Evolutionary conservation across 2,888 invertebrate genomes (phyloP), one percentile per base, ranked within the genome.

Genomic region (Malthinus flaveolus): DNA sequence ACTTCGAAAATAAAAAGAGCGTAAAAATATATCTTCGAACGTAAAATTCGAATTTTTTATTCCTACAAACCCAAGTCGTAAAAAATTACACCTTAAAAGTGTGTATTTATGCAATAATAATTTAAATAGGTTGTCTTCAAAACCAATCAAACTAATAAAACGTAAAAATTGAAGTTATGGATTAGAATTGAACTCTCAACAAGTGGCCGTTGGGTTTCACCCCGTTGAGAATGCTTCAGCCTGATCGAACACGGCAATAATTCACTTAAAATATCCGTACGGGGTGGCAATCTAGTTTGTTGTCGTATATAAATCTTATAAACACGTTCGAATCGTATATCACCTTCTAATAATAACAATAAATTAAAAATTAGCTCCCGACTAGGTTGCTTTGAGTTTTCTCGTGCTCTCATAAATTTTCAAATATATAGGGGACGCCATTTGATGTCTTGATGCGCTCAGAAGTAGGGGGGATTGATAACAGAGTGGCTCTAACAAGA

Each of bases 241-340:
- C 58, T 61, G 57, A 63, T 58, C 58, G 61, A 61, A 53, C 63
- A 63, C 59, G 58, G 56, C 53, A 58, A 63, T 61, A 63, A 61
- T 60, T 63, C 63, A 61, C 61, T 61, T 61, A 63, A 61, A 61
- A 63, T 61, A 44, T 47, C 48, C 54, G 54, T 54, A 48, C 54
- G 47, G 47, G 54, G 47, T 46, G 54, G 54, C 54, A 54, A 54
- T 54, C 47, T 47, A 47, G 13, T 48, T 54, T 54, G 54, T 47
- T 46, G 47, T 42, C 39, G 32, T 15, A 32, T 13, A 54, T 54
- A 54, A 54, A 54, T 54, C 47, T 23, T 36, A 10, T 32, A 12
- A 48, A 37, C 54, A 39, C 48, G 11, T 33, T 36, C 15, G 39
- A 39, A 32, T 48, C 32, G 15, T 39, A 32, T 39, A 54, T 39